These are phyloP conservation scores for Nymphicus hollandicus DNA, from an alignment of 2,113 vertebrate genomes.

Conservation along the genomic window DNA sequence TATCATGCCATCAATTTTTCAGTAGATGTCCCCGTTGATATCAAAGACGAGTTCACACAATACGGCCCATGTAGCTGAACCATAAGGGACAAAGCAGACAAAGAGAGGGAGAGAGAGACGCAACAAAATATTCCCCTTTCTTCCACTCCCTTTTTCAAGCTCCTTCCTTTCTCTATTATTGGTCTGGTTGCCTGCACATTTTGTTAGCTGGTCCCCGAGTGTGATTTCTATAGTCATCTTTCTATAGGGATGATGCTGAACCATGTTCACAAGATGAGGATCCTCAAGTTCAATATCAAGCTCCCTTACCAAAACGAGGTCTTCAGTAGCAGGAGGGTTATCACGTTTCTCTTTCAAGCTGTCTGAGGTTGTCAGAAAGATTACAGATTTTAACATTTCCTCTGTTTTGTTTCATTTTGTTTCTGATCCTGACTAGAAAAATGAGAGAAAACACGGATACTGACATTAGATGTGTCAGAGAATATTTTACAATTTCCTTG, in stretches of 20 bases:
- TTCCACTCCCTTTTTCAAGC: background rate
- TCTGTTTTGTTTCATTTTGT: slow-evolving; percentile 19
- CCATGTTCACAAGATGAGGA: background rate
- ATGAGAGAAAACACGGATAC: background rate
- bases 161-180: background rate
- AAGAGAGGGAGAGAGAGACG: background rate
- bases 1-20: slow-evolving; percentile 60
- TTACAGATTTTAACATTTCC: slow-evolving; percentile 34
- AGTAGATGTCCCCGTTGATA: slow-evolving; percentile 60
- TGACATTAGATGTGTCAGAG: background rate
- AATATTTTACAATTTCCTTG: slow-evolving; percentile 8
- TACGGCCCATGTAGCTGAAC: background rate
- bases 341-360: background rate
- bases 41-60: slow-evolving; percentile 43
- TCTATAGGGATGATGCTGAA: background rate
- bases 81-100: slow-evolving; percentile 42
- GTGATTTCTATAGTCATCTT: background rate
- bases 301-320: background rate
- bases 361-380: slow-evolving; percentile 28
- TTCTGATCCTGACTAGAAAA: slow-evolving; percentile 35
- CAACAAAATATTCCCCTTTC: background rate
- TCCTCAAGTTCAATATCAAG: background rate
- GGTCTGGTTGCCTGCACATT: background rate
- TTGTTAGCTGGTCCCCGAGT: background rate
- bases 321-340: background rate